These are phyloP conservation scores for Anarrhichthys ocellatus DNA, from an alignment of 2,113 vertebrate genomes.

Conservation along the genomic window DNA sequence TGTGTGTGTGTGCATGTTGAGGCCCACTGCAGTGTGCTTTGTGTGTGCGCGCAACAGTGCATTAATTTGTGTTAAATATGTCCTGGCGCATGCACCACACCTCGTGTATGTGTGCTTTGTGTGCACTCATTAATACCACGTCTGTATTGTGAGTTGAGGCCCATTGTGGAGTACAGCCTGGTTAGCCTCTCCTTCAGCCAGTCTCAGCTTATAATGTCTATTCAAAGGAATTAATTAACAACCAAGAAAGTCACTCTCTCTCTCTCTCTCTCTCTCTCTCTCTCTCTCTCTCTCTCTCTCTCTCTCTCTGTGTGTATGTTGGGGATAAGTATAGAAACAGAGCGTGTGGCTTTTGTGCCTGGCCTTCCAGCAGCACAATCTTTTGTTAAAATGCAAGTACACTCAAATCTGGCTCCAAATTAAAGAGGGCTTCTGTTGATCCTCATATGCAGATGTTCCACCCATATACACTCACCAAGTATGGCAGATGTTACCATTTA, in stretches of 20 bases:
- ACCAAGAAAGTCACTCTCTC: constrained; percentile 3
- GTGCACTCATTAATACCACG: constrained; percentile 66
- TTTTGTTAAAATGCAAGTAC: constrained; percentile 44
- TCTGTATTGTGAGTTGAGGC: constrained; percentile 55
- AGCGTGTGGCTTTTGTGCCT: neutral
- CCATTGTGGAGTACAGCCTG: constrained; percentile 49
- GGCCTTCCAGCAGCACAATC: neutral
- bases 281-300: neutral
- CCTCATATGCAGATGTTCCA: neutral
- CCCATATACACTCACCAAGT: neutral
- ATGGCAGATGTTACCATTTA: constrained; percentile 6
- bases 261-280: neutral
- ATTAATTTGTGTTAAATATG: neutral
- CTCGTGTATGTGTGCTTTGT: neutral
- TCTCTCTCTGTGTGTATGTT: neutral
- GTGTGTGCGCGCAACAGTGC: neutral
- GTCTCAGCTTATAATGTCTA: constrained; percentile 47
- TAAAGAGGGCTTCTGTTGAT: constrained; percentile 29
- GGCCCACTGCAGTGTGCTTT: neutral
- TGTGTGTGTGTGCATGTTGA: neutral
- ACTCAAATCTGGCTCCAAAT: constrained; percentile 20
- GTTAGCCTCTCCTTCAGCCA: constrained; percentile 48
- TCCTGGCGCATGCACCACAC: neutral
- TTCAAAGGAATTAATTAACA: constrained; percentile 65
- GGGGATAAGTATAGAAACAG: neutral